Base-by-base conservation (phyloP, 2,113 vertebrate genomes). In the Plotosus lineatus region DNA sequence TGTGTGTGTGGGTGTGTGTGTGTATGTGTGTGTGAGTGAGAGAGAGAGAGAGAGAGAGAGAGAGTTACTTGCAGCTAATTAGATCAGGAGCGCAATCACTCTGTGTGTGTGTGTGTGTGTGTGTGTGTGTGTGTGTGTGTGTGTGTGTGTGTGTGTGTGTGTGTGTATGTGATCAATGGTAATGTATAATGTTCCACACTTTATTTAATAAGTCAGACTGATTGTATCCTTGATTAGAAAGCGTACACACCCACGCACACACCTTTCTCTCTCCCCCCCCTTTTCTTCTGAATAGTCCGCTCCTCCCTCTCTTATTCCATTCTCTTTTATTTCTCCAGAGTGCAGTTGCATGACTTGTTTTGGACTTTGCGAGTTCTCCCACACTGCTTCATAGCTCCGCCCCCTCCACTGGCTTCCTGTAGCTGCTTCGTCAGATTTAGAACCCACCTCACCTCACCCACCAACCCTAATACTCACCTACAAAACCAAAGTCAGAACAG, bases 201-300 rank as follows among this genome's bases (percentile, higher is more conserved):
- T 78, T 78, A 44, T 81, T 63, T 78, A 77, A 60, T 75, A 69
- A 79, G 50, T 75, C 68, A n/a, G 77, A 69, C 60, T 85, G 80
- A 82, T 85, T 78, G 48, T 58, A 42, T 42, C 51, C 69, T 75
- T 78, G 81, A 83, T 81, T 81, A 55, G 19, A 72, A 68, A 63
- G 65, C 68, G 77, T 69, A 38, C 61, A 56, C 6, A 26, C 51
- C 42, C 6, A 26, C 51, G 12, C 21, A 42, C 50, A 23, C 11
- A 31, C 2, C 51, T 9, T 7, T 23, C 48, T 44, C 42, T 44
- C 42, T 44, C 56, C 15, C 56, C 2, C 56, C 31, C n/a, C n/a
- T n/a, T n/a, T n/a, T 26, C 23, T 56, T n/a, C n/a, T n/a, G n/a
- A n/a, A n/a, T n/a, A n/a, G n/a, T n/a, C n/a, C n/a, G n/a, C n/a